Evolutionary conservation across 30 jellyfish, hydroid and myxozoan genomes (phyloP).

Genomic region (Rhopilema esculentum): DNA sequence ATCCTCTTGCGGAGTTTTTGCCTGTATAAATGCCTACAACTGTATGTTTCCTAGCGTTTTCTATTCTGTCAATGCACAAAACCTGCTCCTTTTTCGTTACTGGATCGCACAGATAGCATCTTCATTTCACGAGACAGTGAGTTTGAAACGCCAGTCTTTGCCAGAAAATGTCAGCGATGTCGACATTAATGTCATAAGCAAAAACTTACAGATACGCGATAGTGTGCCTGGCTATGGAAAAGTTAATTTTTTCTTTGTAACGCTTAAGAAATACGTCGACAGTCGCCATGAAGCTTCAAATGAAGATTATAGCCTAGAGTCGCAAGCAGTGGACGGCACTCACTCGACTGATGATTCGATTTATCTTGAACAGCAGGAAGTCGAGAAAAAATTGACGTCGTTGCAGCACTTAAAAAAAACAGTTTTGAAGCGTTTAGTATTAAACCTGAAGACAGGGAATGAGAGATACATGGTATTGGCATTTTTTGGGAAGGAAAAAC

Average conservation of each 20-base stretch:
- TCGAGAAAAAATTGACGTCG: background rate
- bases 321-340: background rate
- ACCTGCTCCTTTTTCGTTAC: no score
- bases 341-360: conserved; percentile 9
- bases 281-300: background rate
- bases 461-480: conserved; percentile 39
- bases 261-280: background rate
- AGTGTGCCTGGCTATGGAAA: background rate
- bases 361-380: background rate
- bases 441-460: no score
- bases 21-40: no score
- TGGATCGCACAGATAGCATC: no score
- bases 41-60: no score
- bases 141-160: no score
- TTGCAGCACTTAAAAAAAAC: background rate
- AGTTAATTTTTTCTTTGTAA: background rate
- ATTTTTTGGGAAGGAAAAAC: background rate
- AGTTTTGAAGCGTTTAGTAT: background rate
- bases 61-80: no score
- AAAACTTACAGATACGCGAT: background rate
- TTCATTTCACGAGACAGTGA: no score
- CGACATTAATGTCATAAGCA: background rate
- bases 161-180: background rate
- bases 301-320: background rate
- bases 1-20: no score